phyloP scores from a whole-genome alignment of 1,140 invertebrate genomes.

The Apolygus lucorum region DNA sequence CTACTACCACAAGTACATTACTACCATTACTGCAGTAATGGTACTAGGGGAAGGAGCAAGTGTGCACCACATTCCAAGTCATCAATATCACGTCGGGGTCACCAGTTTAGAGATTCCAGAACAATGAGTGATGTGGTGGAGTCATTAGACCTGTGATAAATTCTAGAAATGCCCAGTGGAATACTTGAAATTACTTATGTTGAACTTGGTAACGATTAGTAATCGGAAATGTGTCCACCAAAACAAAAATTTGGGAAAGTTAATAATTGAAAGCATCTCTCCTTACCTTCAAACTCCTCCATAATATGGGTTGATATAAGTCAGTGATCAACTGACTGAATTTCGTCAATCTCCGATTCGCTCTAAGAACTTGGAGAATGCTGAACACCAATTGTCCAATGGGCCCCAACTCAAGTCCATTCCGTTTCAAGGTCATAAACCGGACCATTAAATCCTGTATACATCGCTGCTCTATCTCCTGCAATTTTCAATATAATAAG shows the following conservation, averaged over 20 bases:
- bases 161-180: too few species aligned
- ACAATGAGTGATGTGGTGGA: too few species aligned
- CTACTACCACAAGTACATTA: too few species aligned
- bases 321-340: slow-evolving; percentile 31
- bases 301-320: slow-evolving; percentile 31
- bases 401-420: slow-evolving; percentile 18
- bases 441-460: slow-evolving; percentile 32
- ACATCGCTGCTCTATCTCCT: slow-evolving; percentile 29
- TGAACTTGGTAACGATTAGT: too few species aligned
- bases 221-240: not conserved
- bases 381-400: slow-evolving; percentile 26
- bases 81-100: too few species aligned
- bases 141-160: too few species aligned
- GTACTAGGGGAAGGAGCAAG: too few species aligned
- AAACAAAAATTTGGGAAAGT: too few species aligned
- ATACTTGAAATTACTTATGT: too few species aligned
- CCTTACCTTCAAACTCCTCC: slow-evolving; percentile 31
- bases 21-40: too few species aligned
- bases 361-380: slow-evolving; percentile 29
- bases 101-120: too few species aligned
- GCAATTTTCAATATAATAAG: slow-evolving; percentile 19
- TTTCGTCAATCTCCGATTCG: slow-evolving; percentile 15
- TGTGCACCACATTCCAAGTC: too few species aligned
- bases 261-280: not conserved
- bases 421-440: slow-evolving; percentile 26